A percentile compares a stretch with the other conserved stretches of the same genome.
phyloP scores from a whole-genome alignment of 2,797 vertebrate genomes.

The Alauda arvensis region DNA sequence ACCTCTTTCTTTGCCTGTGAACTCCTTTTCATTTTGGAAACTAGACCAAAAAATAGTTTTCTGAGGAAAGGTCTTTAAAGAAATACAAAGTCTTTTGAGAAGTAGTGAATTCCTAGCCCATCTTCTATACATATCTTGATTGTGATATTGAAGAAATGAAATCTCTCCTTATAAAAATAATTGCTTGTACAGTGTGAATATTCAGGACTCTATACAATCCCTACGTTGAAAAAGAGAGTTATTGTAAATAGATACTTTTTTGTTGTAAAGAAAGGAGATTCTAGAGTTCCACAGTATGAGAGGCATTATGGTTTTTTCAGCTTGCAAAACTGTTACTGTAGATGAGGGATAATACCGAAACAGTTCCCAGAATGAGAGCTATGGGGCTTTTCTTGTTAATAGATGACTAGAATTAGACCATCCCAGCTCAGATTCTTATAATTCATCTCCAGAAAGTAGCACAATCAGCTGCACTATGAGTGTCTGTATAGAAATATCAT shows the following conservation, averaged over 20 bases:
- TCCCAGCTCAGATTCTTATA: not conserved
- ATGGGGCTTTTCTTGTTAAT: not conserved
- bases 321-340: not conserved
- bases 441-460: not conserved
- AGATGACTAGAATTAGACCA: not conserved
- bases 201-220: not conserved
- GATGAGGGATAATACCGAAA: not conserved
- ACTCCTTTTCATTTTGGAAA: not conserved
- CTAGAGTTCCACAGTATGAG: not conserved
- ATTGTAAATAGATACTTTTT: not conserved
- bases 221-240: not conserved
- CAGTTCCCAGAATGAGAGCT: not conserved
- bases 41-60: not conserved
- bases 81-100: not conserved
- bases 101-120: not conserved
- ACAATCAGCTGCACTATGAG: not conserved
- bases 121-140: not conserved
- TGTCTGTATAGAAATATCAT: not conserved
- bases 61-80: not conserved
- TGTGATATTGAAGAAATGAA: not conserved
- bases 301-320: not conserved
- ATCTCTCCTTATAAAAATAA: not conserved
- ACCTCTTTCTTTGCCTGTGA: not conserved
- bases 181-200: not conserved
- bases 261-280: not conserved